These are phyloP conservation scores for Protosalanx chinensis DNA, from an alignment of 2,797 vertebrate genomes.

Conservation along the genomic window DNA sequence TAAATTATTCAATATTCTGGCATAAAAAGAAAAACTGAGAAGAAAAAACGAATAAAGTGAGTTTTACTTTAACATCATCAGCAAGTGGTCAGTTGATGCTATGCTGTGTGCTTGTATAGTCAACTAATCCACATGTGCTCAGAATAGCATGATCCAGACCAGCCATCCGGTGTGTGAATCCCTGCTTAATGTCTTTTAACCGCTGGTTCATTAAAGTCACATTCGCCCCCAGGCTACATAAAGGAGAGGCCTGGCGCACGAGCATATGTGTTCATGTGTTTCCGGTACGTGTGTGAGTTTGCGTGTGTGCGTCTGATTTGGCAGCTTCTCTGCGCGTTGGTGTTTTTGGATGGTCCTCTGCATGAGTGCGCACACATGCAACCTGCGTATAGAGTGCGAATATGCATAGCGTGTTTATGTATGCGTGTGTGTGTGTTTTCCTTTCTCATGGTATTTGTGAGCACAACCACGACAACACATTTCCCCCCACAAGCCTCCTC, in stretches of 20 bases:
- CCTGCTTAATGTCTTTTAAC: conserved; percentile 66
- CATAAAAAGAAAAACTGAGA: background rate
- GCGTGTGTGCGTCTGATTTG: conserved; percentile 6
- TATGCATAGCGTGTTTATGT: conserved; percentile 5
- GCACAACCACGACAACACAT: conserved; percentile 41
- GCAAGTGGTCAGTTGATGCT: conserved; percentile 54
- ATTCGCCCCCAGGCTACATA: conserved; percentile 66
- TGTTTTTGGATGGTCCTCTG: background rate
- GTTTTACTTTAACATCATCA: conserved; percentile 14
- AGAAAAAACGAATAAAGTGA: background rate
- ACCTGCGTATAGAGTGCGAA: background rate
- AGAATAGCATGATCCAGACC: conserved; percentile 25
- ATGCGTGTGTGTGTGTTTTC: background rate
- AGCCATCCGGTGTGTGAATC: conserved; percentile 56
- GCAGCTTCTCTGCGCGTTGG: background rate
- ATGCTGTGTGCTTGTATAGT: conserved; percentile 41
- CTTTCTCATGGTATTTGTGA: conserved; percentile 4
- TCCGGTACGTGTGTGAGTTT: conserved; percentile 31
- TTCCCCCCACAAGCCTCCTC: conserved; percentile 36
- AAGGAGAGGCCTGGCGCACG: conserved; percentile 58
- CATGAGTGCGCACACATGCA: background rate
- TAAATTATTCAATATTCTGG: no score
- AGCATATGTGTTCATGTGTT: conserved; percentile 2
- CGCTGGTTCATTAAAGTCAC: conserved; percentile 69
- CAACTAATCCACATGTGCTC: conserved; percentile 50